These are phyloP conservation scores for Strigamia maritima DNA, from an alignment of 2,888 invertebrate genomes.

Conservation along the genomic window DNA sequence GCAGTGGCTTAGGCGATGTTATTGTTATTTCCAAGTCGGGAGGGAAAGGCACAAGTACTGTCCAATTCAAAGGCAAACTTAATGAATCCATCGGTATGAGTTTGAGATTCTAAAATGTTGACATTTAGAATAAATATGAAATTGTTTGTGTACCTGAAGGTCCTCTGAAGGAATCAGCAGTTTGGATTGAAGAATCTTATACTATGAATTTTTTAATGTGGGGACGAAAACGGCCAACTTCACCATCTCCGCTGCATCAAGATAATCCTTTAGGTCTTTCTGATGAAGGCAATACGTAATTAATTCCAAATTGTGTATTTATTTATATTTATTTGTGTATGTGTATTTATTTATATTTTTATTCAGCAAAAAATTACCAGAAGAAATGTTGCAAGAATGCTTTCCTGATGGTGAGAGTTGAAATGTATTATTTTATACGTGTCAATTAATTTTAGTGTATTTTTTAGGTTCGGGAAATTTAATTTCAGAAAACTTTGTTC, in stretches of 20 bases:
- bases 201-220: constrained; percentile 70
- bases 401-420: constrained; percentile 70
- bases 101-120: not conserved
- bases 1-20: constrained; percentile 80
- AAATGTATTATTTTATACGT: not conserved
- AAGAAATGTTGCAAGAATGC: constrained; percentile 76
- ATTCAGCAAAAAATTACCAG: constrained; percentile 70
- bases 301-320: not conserved
- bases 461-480: constrained; percentile 71
- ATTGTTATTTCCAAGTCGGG: constrained; percentile 82
- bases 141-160: constrained; percentile 54
- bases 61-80: constrained; percentile 70
- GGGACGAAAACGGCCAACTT: constrained; percentile 74
- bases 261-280: constrained; percentile 91
- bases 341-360: not conserved
- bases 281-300: constrained; percentile 79
- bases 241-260: constrained; percentile 79
- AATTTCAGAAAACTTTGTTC: constrained; percentile 86
- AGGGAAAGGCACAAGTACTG: constrained; percentile 82
- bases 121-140: not conserved
- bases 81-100: constrained; percentile 52
- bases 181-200: constrained; percentile 96
- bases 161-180: constrained; percentile 94
- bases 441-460: not conserved
- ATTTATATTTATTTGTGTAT: too few species aligned